phyloP scores from a whole-genome alignment of 2,888 invertebrate species.

The Thera britannica region DNA sequence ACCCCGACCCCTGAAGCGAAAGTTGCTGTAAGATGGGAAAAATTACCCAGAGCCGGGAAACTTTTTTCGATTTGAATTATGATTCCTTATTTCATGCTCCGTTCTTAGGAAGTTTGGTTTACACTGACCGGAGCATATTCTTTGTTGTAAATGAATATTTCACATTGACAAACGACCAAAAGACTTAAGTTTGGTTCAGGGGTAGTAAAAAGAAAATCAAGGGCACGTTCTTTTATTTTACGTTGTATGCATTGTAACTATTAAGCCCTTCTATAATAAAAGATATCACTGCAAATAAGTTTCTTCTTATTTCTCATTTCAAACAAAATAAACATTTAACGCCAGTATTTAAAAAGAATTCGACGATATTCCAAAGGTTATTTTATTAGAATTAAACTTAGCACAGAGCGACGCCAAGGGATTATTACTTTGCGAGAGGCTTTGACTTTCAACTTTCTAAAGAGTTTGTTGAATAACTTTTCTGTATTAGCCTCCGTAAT shows the following conservation, averaged over 20 bases:
- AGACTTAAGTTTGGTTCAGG: neutral
- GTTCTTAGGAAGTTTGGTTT: constrained; percentile 76
- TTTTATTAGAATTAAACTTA: constrained; percentile 62
- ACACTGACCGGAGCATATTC: constrained; percentile 70
- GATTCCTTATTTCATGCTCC: constrained; percentile 83
- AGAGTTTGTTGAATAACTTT: constrained; percentile 73
- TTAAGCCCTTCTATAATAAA: no score
- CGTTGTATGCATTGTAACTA: no score
- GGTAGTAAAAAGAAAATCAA: neutral
- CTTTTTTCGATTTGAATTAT: constrained; percentile 85
- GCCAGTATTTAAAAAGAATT: constrained; percentile 29
- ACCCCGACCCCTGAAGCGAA: constrained; percentile 76
- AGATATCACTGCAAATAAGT: neutral
- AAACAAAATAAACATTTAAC: constrained; percentile 24
- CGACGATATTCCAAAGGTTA: constrained; percentile 48
- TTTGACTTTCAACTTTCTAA: constrained; percentile 71
- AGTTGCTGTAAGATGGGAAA: constrained; percentile 83
- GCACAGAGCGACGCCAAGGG: constrained; percentile 57
- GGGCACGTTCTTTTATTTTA: neutral
- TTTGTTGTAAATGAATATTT: constrained; percentile 70
- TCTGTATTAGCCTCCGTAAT: constrained; percentile 67
- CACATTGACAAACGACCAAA: constrained; percentile 47
- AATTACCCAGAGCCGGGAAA: constrained; percentile 79
- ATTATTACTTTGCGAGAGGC: constrained; percentile 66
- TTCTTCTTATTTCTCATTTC: neutral